phyloP scores from a whole-genome alignment of 2,797 vertebrate species.

The Ptychadena robeensis region DNA sequence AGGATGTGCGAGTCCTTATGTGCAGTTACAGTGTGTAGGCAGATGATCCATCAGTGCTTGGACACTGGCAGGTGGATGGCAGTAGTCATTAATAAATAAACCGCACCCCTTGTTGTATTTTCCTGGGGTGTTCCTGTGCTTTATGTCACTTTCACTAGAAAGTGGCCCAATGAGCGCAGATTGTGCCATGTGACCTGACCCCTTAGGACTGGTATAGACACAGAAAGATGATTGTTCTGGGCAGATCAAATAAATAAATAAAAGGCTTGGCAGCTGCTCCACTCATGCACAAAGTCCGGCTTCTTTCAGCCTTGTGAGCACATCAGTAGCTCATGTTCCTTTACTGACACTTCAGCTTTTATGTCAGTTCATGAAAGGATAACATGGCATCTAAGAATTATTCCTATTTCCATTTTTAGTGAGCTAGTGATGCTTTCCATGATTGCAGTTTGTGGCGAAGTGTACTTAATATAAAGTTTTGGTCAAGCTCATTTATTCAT shows the following conservation, averaged over 20 bases:
- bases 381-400: neutral
- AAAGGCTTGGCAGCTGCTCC: conserved; percentile 43
- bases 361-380: conserved; percentile 15
- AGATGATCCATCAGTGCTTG: conserved; percentile 52
- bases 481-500: conserved; percentile 46
- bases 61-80: conserved; percentile 55
- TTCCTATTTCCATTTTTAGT: neutral
- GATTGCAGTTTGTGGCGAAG: neutral
- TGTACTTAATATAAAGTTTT: conserved; percentile 32
- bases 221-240: conserved; percentile 48
- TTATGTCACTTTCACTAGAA: conserved; percentile 21
- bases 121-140: conserved; percentile 25
- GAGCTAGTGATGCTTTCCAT: conserved; percentile 1
- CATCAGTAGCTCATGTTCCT: conserved; percentile 23
- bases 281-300: conserved; percentile 16
- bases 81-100: conserved; percentile 45
- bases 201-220: conserved; percentile 41
- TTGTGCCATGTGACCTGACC: conserved; percentile 30
- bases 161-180: conserved; percentile 33
- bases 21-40: conserved; percentile 38
- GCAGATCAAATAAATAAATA: conserved; percentile 49
- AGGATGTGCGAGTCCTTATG: conserved; percentile 35
- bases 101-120: conserved; percentile 51
- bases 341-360: neutral
- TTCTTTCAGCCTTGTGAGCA: neutral